Base-by-base conservation (phyloP, 2,888 invertebrate genomes). In the Tinea semifulvella region DNA sequence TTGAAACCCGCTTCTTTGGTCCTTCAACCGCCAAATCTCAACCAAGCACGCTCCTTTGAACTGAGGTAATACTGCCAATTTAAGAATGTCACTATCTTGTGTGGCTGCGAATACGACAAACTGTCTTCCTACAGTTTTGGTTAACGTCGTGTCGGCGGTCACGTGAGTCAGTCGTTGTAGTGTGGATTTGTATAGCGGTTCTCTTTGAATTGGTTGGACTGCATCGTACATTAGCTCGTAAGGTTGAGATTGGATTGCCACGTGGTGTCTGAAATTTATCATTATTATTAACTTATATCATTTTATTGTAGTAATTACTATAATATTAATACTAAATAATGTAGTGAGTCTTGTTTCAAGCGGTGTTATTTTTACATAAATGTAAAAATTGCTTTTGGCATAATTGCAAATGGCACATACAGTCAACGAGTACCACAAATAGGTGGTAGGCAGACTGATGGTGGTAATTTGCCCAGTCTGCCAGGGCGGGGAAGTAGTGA, bases 191-290 rank as follows among this genome's bases (percentile, higher is more conserved):
- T 90, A 89, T 0, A 94, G 71, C 0, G 95, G 95, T 43, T 77
- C 75, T 0, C 84, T 68, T 0, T 87, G 86, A 18, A 87, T 84
- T 0, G 94, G 88, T 55, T 92, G 91, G 0, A 96, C 88, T 0
- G 95, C 88, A 44, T 87, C 84, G 61, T 96, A 91, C 94, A 96
- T 94, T 45, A 96, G 72, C 56, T 95, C 94, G 65, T 92, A 96
- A 49, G 88, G 84, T 10, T 88, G 86, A 47, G 87, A 87, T 56
- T 89, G 88, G 44, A 88, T 68, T 38, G 86, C 65, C 55, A 83
- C 79, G 45, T 79, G 81, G 0, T 65, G 53, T 47, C 79, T 80
- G 56, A n/a, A 31, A 31, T 14, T 31, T 31, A 2, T n/a, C n/a
- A n/a, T n/a, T n/a, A n/a, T n/a, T n/a, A n/a, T n/a, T n/a, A n/a